Percentiles rank a stretch among this genome's conserved stretches.
These are phyloP conservation scores for Psix sp. DNA, from an alignment of 1,140 invertebrate species.

Conservation along the genomic window DNA sequence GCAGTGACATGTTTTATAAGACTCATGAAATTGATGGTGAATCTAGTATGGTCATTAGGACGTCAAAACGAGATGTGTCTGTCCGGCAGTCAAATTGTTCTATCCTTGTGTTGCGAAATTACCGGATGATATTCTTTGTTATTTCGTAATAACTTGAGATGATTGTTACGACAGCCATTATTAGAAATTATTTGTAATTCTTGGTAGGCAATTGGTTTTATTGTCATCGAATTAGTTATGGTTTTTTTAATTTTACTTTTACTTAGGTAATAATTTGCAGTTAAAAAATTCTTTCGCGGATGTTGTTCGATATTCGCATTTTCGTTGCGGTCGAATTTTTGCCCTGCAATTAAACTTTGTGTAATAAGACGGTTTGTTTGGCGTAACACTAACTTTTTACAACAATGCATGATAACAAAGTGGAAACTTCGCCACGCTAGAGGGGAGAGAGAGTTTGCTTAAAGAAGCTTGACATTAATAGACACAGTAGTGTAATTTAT, in stretches of 20 bases:
- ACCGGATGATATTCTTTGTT: too few relatives aligned
- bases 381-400: constrained; percentile 31
- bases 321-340: too few relatives aligned
- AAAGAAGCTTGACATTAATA: constrained; percentile 58
- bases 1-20: constrained; percentile 11
- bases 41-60: constrained; percentile 26
- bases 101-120: constrained; percentile 32
- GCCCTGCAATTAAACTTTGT: neutral
- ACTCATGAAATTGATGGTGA: neutral
- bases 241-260: too few relatives aligned
- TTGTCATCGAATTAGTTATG: too few relatives aligned
- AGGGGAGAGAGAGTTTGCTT: constrained; percentile 64
- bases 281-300: too few relatives aligned
- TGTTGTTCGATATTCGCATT: too few relatives aligned
- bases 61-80: constrained; percentile 32
- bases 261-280: too few relatives aligned
- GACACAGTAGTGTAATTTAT: constrained; percentile 60
- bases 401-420: constrained; percentile 43
- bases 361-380: constrained; percentile 20
- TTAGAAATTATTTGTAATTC: too few relatives aligned
- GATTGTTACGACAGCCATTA: too few relatives aligned
- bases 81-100: constrained; percentile 17
- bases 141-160: too few relatives aligned
- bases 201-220: too few relatives aligned
- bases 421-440: constrained; percentile 36